These are phyloP conservation scores for Siniperca undulata DNA, from an alignment of 2,797 vertebrate species.

Conservation along the genomic window DNA sequence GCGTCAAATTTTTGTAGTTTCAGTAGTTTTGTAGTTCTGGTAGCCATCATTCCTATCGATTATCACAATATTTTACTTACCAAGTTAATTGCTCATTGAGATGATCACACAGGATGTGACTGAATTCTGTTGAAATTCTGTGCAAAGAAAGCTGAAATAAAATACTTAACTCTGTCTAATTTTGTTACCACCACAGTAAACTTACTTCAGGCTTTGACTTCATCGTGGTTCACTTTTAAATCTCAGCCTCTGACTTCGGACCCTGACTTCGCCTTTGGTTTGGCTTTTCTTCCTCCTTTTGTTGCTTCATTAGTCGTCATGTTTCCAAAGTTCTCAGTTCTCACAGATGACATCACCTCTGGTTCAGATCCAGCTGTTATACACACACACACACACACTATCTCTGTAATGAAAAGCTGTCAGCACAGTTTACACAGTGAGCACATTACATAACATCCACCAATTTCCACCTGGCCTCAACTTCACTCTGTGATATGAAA, in stretches of 20 bases:
- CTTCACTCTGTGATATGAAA: slow-evolving; percentile 23
- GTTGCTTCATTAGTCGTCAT: slow-evolving; percentile 1
- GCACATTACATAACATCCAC: slow-evolving; percentile 41
- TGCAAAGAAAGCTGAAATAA: neutral
- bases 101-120: neutral
- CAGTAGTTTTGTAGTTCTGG: neutral
- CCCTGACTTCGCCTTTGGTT: neutral
- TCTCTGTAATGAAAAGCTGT: slow-evolving; percentile 27
- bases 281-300: slow-evolving; percentile 9
- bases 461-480: slow-evolving; percentile 33
- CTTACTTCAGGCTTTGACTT: neutral
- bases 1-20: too few species aligned
- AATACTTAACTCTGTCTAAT: neutral
- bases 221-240: neutral
- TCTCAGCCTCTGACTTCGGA: neutral
- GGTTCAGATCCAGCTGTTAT: slow-evolving; percentile 24
- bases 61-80: neutral
- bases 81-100: neutral
- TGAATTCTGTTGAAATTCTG: neutral
- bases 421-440: slow-evolving; percentile 17
- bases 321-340: slow-evolving; percentile 22
- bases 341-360: slow-evolving; percentile 30
- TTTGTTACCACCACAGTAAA: neutral
- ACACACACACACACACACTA: neutral
- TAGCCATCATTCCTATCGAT: neutral